phyloP scores from a whole-genome alignment of 1,140 invertebrate genomes.

The Macrobrachium rosenbergii region DNA sequence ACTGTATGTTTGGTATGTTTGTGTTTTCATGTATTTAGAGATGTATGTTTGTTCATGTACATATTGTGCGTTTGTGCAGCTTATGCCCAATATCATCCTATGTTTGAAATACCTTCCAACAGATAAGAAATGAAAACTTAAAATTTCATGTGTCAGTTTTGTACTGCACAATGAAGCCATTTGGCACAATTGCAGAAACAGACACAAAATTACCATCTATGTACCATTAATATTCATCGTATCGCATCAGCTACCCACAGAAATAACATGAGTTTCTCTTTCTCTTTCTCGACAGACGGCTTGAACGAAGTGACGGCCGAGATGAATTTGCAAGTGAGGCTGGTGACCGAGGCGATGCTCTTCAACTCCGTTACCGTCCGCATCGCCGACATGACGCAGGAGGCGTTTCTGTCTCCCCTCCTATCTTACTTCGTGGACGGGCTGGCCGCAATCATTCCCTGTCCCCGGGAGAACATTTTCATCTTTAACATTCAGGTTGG shows the following conservation, averaged over 20 bases:
- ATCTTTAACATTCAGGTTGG: conserved; percentile 90
- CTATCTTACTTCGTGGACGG: conserved; percentile 92
- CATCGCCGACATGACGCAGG: conserved; percentile 92
- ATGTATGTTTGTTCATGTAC: no score
- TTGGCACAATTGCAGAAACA: background rate
- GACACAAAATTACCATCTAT: no score
- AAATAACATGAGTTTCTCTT: conserved; percentile 12
- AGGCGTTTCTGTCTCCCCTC: conserved; percentile 92
- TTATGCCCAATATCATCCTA: no score
- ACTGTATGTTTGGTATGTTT: no score
- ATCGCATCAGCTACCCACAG: background rate
- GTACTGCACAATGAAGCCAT: no score
- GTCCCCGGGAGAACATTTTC: conserved; percentile 92
- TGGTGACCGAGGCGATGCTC: conserved; percentile 96
- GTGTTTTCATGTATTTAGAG: no score
- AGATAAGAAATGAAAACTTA: no score
- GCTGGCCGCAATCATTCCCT: conserved; percentile 91
- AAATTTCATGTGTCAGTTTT: no score
- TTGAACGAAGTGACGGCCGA: conserved; percentile 91
- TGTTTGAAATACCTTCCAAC: no score
- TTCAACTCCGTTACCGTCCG: conserved; percentile 95
- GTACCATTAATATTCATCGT: no score
- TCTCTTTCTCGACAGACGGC: conserved; percentile 77
- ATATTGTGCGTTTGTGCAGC: no score
- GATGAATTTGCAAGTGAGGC: conserved; percentile 88